Conservation (phyloP, 2,797 vertebrate genomes). For the Tokudaia muenninki region DNA sequence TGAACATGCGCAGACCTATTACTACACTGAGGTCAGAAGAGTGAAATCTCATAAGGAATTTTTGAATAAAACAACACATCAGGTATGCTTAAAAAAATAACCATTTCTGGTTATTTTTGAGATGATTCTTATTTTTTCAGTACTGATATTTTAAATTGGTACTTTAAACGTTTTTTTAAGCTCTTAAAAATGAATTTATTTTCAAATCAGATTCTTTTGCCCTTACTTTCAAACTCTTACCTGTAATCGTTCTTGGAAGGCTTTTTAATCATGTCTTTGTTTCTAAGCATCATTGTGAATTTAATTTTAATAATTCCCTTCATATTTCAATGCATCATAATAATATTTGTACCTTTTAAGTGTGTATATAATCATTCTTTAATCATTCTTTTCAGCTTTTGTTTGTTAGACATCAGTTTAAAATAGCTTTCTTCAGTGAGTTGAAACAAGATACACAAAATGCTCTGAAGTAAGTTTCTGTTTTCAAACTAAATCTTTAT, state of each 20-base stretch:
- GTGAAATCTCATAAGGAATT: conserved; percentile 99
- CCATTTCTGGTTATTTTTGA: not conserved
- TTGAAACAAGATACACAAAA: conserved; percentile 99
- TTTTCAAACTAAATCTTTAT: not conserved
- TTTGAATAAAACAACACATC: conserved; percentile 99
- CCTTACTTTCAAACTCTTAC: not conserved
- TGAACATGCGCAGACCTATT: conserved; percentile 98
- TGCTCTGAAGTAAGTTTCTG: conserved; percentile 94
- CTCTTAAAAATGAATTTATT: conserved; percentile 57
- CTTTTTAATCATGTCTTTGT: conserved; percentile 3
- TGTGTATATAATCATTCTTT: conserved; percentile 26
- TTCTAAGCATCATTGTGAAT: conserved; percentile 41
- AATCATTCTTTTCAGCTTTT: conserved; percentile 91
- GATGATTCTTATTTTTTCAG: not conserved
- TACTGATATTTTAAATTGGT: conserved; percentile 12
- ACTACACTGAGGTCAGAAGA: conserved; percentile 97
- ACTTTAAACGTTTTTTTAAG: conserved; percentile 29
- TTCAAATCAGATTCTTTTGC: conserved; percentile 7
- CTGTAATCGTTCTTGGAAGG: not conserved
- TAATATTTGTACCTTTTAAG: conserved; percentile 36
- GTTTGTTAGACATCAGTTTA: conserved; percentile 99
- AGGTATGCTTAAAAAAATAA: conserved; percentile 88
- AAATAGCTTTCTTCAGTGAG: conserved; percentile 99
- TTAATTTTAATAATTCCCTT: conserved; percentile 53
- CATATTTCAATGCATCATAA: conserved; percentile 25